phyloP scores from a whole-genome alignment of 1,140 invertebrate species.

The Lysiphlebus fabarum region DNA sequence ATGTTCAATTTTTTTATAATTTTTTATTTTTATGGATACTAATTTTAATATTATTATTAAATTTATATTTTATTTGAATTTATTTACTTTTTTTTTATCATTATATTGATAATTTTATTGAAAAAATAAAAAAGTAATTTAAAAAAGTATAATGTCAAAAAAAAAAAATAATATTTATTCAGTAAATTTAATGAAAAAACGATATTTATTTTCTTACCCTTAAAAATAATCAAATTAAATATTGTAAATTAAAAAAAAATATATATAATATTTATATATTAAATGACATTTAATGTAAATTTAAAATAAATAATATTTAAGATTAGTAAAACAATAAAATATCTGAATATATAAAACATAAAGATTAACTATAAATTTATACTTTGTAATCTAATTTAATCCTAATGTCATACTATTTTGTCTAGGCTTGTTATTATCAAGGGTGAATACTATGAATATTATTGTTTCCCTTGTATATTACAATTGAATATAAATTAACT shows the following conservation, averaged over 20 bases:
- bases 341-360: slow-evolving; percentile 25
- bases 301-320: not conserved
- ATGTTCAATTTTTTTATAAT: no score
- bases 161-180: not conserved
- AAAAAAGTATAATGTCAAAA: no score
- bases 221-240: no score
- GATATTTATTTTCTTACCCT: not conserved
- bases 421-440: slow-evolving; percentile 33
- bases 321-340: slow-evolving; percentile 4
- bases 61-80: no score
- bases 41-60: no score
- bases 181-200: no score
- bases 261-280: no score
- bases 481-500: slow-evolving; percentile 50
- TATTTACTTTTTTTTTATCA: no score
- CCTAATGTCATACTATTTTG: slow-evolving; percentile 49
- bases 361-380: slow-evolving; percentile 39
- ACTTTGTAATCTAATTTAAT: slow-evolving; percentile 47
- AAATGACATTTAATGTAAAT: no score
- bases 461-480: slow-evolving; percentile 55
- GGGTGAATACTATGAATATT: slow-evolving; percentile 38
- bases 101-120: no score
- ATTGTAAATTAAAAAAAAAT: no score
- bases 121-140: not conserved
- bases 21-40: no score